Percentiles rank a stretch among this genome's conserved stretches.
These are phyloP conservation scores for Amblyopsis rosae DNA, from an alignment of 2,113 vertebrate species.

Conservation along the genomic window DNA sequence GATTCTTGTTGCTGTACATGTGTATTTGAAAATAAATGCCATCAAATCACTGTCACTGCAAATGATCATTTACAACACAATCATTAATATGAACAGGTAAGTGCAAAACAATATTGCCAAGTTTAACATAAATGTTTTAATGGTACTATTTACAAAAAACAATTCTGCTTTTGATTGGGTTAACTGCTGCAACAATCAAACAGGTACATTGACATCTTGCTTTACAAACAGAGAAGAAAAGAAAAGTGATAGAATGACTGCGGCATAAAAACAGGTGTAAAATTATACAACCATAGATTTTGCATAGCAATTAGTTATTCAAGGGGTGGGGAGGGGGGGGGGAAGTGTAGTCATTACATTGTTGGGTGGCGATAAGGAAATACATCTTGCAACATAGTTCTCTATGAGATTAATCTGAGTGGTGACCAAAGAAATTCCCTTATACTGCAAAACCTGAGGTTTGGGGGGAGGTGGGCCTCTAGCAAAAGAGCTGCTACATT, in stretches of 20 bases:
- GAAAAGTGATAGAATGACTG: slow-evolving; percentile 71
- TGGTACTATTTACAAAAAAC: slow-evolving; percentile 83
- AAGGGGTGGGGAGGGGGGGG: slow-evolving; percentile 50
- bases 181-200: slow-evolving; percentile 79
- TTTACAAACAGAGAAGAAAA: slow-evolving; percentile 65
- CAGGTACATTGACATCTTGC: slow-evolving; percentile 76
- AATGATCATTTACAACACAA: slow-evolving; percentile 23
- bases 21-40: slow-evolving; percentile 99
- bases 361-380: slow-evolving; percentile 45
- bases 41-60: slow-evolving; percentile 61
- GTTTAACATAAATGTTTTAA: slow-evolving; percentile 85
- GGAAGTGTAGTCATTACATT: slow-evolving; percentile 39
- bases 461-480: slow-evolving; percentile 38
- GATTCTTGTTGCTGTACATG: slow-evolving; percentile 92
- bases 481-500: slow-evolving; percentile 62
- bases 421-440: slow-evolving; percentile 50
- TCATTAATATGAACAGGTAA: slow-evolving; percentile 82
- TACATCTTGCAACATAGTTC: slow-evolving; percentile 32
- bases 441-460: slow-evolving; percentile 70
- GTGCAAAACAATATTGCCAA: slow-evolving; percentile 57
- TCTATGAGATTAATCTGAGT: slow-evolving; percentile 35
- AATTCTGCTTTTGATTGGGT: slow-evolving; percentile 77
- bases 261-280: slow-evolving; percentile 61
- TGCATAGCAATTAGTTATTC: slow-evolving; percentile 82
- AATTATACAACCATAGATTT: slow-evolving; percentile 71